Evolutionary conservation across 1,140 invertebrate species (phyloP).

Genomic region (Drosophila leontia): DNA sequence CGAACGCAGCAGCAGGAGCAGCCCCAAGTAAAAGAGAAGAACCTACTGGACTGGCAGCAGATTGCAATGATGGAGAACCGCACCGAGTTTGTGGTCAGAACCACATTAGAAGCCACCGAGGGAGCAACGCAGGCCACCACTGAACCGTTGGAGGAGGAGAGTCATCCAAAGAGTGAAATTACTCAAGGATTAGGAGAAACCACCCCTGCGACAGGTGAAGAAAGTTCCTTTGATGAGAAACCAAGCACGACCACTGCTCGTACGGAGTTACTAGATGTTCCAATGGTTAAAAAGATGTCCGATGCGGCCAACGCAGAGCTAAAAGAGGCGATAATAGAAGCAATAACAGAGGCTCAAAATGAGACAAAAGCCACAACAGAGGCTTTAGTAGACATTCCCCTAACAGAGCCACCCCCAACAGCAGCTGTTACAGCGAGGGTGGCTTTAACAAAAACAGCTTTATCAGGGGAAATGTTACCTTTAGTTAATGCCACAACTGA

Average conservation of each 20-base stretch:
- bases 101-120: slow-evolving; percentile 66
- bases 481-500: slow-evolving; percentile 13
- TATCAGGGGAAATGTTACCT: neutral
- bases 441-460: slow-evolving; percentile 4
- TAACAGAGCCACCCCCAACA: slow-evolving; percentile 2
- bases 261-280: slow-evolving; percentile 17
- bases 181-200: neutral
- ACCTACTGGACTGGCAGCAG: slow-evolving; percentile 76
- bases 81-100: slow-evolving; percentile 55
- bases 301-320: slow-evolving; percentile 9
- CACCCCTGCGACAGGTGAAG: neutral
- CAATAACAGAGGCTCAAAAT: slow-evolving; percentile 16
- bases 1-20: slow-evolving; percentile 39
- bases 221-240: neutral
- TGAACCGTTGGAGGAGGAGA: slow-evolving; percentile 19
- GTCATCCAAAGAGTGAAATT: neutral
- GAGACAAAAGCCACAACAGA: slow-evolving; percentile 3
- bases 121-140: slow-evolving; percentile 51
- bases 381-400: neutral
- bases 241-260: neutral
- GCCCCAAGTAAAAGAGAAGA: slow-evolving; percentile 56
- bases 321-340: slow-evolving; percentile 11
- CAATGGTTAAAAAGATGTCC: slow-evolving; percentile 24
- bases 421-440: slow-evolving; percentile 25
- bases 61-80: slow-evolving; percentile 68